These are phyloP conservation scores for Phenganax marumi DNA, from an alignment of 92 coral and sea anemone species.

Conservation along the genomic window DNA sequence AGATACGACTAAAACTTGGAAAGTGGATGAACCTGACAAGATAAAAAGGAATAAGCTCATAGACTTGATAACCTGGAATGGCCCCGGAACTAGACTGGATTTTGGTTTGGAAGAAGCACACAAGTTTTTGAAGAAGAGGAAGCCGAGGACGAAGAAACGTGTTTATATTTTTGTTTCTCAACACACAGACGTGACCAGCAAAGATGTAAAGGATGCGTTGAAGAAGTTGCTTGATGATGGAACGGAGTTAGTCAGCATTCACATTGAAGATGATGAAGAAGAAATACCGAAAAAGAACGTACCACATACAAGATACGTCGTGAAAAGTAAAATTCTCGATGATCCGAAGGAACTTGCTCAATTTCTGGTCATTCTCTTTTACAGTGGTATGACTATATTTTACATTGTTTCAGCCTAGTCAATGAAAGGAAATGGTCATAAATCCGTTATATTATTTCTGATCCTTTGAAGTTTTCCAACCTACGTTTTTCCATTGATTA, in stretches of 20 bases:
- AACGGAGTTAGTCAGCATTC: conserved; percentile 13
- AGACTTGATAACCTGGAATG: conserved; percentile 20
- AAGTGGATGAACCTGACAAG: conserved; percentile 13
- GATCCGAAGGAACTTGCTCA: conserved; percentile 22
- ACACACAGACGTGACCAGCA: conserved; percentile 8
- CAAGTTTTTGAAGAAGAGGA: not conserved
- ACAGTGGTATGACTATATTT: not conserved
- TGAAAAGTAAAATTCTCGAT: conserved; percentile 2
- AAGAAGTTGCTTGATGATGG: conserved; percentile 2
- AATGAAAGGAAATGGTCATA: too few species aligned
- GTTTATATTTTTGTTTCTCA: conserved; percentile 24
- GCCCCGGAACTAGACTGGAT: conserved; percentile 14
- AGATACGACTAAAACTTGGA: not conserved
- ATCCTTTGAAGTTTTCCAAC: too few species aligned
- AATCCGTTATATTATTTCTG: too few species aligned
- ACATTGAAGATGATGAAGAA: not conserved
- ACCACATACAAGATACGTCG: conserved; percentile 18
- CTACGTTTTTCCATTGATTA: too few species aligned
- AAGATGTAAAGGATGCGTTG: not conserved
- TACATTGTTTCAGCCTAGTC: too few species aligned
- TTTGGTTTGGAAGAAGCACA: conserved; percentile 4
- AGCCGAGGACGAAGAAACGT: conserved; percentile 1
- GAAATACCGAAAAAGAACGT: not conserved
- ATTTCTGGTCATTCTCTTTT: not conserved
- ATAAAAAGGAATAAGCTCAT: conserved; percentile 23